Base-by-base conservation (phyloP, 2,888 invertebrate species). In the Bellardia pandia region DNA sequence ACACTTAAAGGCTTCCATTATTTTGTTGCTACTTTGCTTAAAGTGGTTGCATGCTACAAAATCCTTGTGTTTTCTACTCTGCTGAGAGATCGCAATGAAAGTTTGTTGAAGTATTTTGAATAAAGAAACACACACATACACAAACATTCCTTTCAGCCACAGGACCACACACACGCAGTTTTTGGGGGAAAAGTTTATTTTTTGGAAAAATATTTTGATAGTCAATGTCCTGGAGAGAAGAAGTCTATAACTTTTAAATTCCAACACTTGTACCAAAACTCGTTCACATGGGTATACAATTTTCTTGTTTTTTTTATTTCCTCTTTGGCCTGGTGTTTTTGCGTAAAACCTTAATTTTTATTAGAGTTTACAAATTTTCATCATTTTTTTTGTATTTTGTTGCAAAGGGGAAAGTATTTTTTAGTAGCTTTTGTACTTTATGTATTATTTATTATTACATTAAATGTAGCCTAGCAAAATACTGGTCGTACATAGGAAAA, bases 381-480 rank as follows among this genome's bases (percentile, higher is more conserved):
- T 37, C 48, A 23, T 23, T 33, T 2, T 30, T 42, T 23, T 56
- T 37, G 13, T 13, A 58, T 90, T 91, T 91, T 91, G 90, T 87
- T 69, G 23, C 2, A 56, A 77, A 60, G 66, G 51, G 74, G 68
- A 53, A 60, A 72, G 51, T 11, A n/a, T 51, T 68, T 68, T 48
- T 53, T n/a, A 16, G 37, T 42, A 16, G n/a, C 16, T 33, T 71
- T 40, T 45, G 37, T 79, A 66, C 45, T 76, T 8, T 56, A 53
- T 71, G 66, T 53, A 75, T 82, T 74, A 92, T 92, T 92, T 92
- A 92, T 91, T 90, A 90, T 89, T 88, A 89, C 90, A 91, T 91
- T 91, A 91, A 90, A 91, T 90, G 75, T 88, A 88, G 62, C 86
- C 86, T 81, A 71, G 42, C 37, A 75, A 82, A 84, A 78, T 33